Conservation (phyloP, 1,140 invertebrate genomes). For the Augochlora pura region DNA sequence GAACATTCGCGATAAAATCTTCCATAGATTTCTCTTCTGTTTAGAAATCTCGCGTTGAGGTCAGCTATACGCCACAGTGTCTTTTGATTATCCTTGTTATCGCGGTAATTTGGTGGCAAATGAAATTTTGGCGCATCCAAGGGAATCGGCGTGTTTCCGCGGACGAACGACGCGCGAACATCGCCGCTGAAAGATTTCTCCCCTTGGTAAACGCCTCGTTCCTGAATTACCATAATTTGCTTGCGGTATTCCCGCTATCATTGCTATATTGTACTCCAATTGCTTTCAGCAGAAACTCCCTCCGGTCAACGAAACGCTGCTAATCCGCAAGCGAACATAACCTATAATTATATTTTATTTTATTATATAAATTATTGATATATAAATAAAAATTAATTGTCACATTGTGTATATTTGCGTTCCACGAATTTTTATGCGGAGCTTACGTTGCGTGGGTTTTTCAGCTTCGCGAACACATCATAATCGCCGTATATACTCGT, state of each 20-base stretch:
- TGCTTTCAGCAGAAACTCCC: no score
- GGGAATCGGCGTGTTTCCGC: not conserved
- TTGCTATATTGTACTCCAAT: not conserved
- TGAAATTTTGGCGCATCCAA: not conserved
- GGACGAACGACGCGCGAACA: no score
- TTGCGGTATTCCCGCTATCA: not conserved
- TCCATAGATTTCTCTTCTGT: conserved; percentile 21
- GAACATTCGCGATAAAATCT: conserved; percentile 32
- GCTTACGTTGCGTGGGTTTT: no score
- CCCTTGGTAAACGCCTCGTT: no score
- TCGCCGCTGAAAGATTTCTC: conserved; percentile 5
- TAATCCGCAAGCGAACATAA: no score
- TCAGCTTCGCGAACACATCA: not conserved
- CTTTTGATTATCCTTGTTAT: not conserved
- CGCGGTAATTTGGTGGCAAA: not conserved
- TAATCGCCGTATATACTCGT: not conserved
- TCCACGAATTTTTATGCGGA: no score
- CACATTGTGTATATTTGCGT: no score
- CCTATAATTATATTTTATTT: no score
- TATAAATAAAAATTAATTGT: no score
- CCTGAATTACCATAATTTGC: no score
- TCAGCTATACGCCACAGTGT: not conserved
- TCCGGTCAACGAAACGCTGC: no score
- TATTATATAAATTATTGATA: no score
- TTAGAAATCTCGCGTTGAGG: conserved; percentile 23